Conservation (phyloP, 2,888 invertebrate genomes). For the Colostygia pectinataria region DNA sequence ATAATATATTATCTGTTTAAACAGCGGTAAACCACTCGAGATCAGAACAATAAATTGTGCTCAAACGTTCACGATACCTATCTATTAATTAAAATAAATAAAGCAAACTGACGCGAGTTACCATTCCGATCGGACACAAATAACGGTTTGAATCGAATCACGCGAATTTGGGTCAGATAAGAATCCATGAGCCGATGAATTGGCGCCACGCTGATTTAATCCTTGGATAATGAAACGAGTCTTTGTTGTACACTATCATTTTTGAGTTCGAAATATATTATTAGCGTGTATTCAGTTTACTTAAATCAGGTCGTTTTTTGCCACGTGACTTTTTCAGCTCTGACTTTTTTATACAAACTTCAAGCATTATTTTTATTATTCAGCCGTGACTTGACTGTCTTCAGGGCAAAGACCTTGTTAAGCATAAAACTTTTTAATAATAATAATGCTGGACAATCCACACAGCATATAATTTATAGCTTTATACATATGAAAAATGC, state of each 20-base stretch:
- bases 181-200: constrained; percentile 17
- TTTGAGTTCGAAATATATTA: no score
- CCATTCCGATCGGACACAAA: constrained; percentile 10
- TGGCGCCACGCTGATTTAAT: constrained; percentile 12
- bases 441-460: no score
- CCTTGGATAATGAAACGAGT: constrained; percentile 2
- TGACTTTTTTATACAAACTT: no score
- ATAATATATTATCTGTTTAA: constrained; percentile 16
- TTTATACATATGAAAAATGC: no score
- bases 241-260: background rate
- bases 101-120: constrained; percentile 14
- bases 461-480: no score
- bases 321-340: no score
- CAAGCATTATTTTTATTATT: no score
- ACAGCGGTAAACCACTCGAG: constrained; percentile 18
- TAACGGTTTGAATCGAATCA: constrained; percentile 18
- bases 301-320: no score
- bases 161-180: constrained; percentile 16
- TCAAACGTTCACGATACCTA: constrained; percentile 17
- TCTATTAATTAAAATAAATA: constrained; percentile 26
- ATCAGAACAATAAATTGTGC: constrained; percentile 18
- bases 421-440: no score
- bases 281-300: no score
- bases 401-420: no score
- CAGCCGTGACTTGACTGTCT: no score